These are phyloP conservation scores for Myotis davidii DNA, from an alignment of 2,113 vertebrate species.

Conservation along the genomic window DNA sequence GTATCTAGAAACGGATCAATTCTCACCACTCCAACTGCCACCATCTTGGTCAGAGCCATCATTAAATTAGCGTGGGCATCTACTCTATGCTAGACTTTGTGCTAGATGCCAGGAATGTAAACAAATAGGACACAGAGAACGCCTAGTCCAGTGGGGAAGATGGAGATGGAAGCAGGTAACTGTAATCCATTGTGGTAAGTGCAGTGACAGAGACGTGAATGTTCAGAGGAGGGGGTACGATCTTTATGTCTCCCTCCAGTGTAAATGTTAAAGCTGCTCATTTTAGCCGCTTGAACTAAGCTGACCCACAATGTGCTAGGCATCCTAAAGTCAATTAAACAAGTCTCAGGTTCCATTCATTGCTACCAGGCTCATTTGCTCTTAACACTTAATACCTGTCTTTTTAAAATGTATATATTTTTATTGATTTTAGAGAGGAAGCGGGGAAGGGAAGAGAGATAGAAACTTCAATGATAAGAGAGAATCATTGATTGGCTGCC, in stretches of 20 bases:
- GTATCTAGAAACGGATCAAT: neutral
- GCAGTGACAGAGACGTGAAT: neutral
- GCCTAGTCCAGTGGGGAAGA: neutral
- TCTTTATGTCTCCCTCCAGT: neutral
- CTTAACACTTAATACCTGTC: neutral
- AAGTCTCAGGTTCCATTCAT: neutral
- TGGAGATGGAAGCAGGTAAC: rapidly evolving
- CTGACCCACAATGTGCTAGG: neutral
- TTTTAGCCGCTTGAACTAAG: neutral
- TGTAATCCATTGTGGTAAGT: too few species aligned
- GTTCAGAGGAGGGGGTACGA: neutral
- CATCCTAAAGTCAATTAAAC: neutral
- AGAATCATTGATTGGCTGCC: too few species aligned
- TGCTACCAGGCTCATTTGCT: neutral
- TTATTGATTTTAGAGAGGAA: too few species aligned
- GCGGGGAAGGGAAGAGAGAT: too few species aligned
- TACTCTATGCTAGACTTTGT: neutral
- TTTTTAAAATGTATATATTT: too few species aligned
- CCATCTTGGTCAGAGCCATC: neutral
- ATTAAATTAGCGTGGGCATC: neutral
- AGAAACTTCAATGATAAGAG: too few species aligned
- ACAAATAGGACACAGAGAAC: neutral
- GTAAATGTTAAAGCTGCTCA: neutral
- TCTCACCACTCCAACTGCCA: neutral
- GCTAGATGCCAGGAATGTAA: neutral